Evolutionary conservation across 2,113 vertebrate species (phyloP), one percentile per base, ranked within the genome.

Genomic region (Sakesphorus luctuosus): DNA sequence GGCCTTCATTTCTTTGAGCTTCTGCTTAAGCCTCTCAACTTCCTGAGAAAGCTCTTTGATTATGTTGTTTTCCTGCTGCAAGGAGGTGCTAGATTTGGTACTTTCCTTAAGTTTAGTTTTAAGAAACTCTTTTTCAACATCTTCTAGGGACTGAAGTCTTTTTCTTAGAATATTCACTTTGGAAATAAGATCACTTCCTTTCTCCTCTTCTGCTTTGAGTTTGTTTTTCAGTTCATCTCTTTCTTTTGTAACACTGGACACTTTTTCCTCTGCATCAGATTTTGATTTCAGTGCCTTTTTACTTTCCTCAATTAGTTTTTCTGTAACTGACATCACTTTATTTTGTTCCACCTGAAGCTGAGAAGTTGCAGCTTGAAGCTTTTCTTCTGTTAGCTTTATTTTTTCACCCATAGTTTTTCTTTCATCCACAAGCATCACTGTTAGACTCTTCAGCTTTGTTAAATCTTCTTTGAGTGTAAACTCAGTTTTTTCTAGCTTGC

Each of bases 301-400:
- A 93, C 98, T 99, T 97, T 99, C 99, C 25, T 99, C 99, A 49
- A 99, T 99, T 33, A 99, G 98, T 95, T 99, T 99, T 95, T 99
- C 99, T 53, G 99, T 99, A 84, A 99, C 98, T 0, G 98, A 97
- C 20, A 98, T 99, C 2, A 99, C 99, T 98, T 99, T 99, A 79
- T 98, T 99, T 97, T 99, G 99, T 84, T 99, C 99, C 7, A 97
- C 97, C 89, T 99, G 99, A 91, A 99, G 98, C 85, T 99, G 99
- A 58, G 98, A 98, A 61, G 98, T 97, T 97, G 98, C 98, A 92
- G 97, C 98, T 93, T 99, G 98, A 59, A 99, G 97, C 84, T 99
- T 99, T 93, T 99, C 99, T 97, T 99, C 99, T 84, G 99, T 99
- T 95, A 99, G 98, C 96, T 98, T 99, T 62, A 99, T 97, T 98